Evolutionary conservation across 1,140 invertebrate species (phyloP), one percentile per base, ranked within the genome.

Genomic region (Sycobia sp.): DNA sequence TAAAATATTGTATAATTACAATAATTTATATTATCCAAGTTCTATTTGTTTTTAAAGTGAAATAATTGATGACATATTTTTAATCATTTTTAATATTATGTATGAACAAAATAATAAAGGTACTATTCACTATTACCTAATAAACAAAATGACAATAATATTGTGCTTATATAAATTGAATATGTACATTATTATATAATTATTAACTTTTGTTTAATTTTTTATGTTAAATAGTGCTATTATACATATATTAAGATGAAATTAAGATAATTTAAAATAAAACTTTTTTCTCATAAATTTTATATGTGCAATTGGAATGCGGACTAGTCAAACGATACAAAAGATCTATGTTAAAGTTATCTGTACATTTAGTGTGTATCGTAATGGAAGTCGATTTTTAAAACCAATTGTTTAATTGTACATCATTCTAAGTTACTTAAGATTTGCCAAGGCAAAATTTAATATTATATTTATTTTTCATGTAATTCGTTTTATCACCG

Each of bases 111-210:
- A 11, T n/a, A n/a, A n/a, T n/a, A n/a, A n/a, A n/a, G n/a, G n/a
- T n/a, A n/a, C 29, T 32, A 32, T 32, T 7, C 29, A 32, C 4
- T 32, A 11, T 7, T 32, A 11, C 11, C 4, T 32, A 32, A 32
- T 60, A 60, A 67, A 68, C 53, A 69, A 71, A 73, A 71, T 57
- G 65, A 71, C 62, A 55, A 70, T 67, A n/a, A n/a, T 66, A 69
- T 62, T 61, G 68, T 70, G 64, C 51, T 67, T 62, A 56, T 65
- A 41, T 64, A 67, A 69, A 54, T 71, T 14, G 16, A 49, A 68
- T 65, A 55, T 67, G 67, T 62, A 68, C 63, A 62, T 29, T 44
- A 58, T 58, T 23, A 16, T 23, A 53, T 53, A n/a, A 20, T 41
- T 49, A 41, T 51, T 36, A 46, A 29, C 22, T 44, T 11, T 14